Base-by-base conservation (phyloP, 2,888 invertebrate species). In the Diarsia brunnea region DNA sequence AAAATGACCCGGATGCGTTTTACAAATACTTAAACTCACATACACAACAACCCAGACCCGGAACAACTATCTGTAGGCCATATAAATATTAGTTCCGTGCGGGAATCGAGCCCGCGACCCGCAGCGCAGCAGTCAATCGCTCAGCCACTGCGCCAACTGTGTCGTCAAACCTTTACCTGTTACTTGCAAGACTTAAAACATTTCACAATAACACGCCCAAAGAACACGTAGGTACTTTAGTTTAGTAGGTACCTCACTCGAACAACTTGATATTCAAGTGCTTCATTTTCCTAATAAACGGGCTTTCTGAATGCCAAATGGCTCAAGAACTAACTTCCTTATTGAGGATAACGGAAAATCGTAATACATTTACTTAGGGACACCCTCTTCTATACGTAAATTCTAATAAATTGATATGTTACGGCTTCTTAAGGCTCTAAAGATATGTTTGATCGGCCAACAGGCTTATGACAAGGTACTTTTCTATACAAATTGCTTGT, bases 351-450 rank as follows among this genome's bases (percentile, higher is more conserved):
- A 67, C 47, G 31, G 61, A 53, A 45, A 83, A 70, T 58, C 31
- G 63, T n/a, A 60, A 64, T 16, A 31, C 67, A 63, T 78, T 82
- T 74, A 66, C 66, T 72, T 67, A 83, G 19, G 53, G 47, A 21
- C 55, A 43, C 53, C 51, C 38, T 65, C 16, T 43, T 45, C 12
- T 27, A 21, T 49, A 24, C 53, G 53, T 64, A 70, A n/a, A 75
- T 73, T 75, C 72, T 73, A 38, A 79, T 61, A 70, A 70, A 65
- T 69, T 61, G 49, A 63, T 70, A 61, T 70, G 19, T 61, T 75
- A 70, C 65, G 16, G 49, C 27, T 47, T 14, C 12, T 14, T 79
- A 67, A 5, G 67, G 55, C 49, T 55, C 43, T 63, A 47, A 67
- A 58, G 70, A 63, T 63, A 69, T 60, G 43, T 79, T 69, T 51